Base-by-base conservation (phyloP, 2,113 vertebrate genomes). In the Catharus minimus region DNA sequence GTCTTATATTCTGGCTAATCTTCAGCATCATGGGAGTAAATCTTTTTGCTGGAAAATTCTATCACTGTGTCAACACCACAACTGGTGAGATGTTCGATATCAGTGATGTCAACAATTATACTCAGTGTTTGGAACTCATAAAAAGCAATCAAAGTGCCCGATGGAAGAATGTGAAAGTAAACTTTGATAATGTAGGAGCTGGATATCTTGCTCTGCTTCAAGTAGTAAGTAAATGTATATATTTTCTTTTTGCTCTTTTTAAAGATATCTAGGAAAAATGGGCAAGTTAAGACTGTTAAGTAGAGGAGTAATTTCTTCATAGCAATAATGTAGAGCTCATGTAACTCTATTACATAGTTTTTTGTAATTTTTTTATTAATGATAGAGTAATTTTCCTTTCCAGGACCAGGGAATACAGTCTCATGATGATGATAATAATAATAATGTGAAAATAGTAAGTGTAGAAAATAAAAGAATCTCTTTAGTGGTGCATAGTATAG, bases 1-100 rank as follows among this genome's bases (percentile, higher is more conserved):
- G 99, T 96, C 99, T 99, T 94, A 99, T 99, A 97, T 99, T 99
- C 97, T 99, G 99, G 99, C 97, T 99, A 77, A 99, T 99, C 96
- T 99, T 99, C 97, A 99, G 99, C 93, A 99, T 99, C 91, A 99
- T 99, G 98, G 99, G 99, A 80, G 99, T 99, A 87, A 99, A 99
- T 96, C 94, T 99, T 82, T 99, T 99, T 96, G 98, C 99, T 60
- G 99, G 99, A 49, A 99, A 98, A 93, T 99, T 98, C 96, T 95
- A 97, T 92, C 93, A 95, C 60, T 99, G 99, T 96, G 88, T 98
- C 76, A 98, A 99, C 92, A 92, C 10, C 43, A 97, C 96, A 64
- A 93, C 96, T 3, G 96, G 96, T 20, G 27, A 89, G 46, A 86
- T 41, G 57, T 97, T 98, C 75, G 43, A 33, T 47, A 8, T 66